Base-by-base conservation (phyloP, 2,797 vertebrate species). In the Eutrigla gurnardus region DNA sequence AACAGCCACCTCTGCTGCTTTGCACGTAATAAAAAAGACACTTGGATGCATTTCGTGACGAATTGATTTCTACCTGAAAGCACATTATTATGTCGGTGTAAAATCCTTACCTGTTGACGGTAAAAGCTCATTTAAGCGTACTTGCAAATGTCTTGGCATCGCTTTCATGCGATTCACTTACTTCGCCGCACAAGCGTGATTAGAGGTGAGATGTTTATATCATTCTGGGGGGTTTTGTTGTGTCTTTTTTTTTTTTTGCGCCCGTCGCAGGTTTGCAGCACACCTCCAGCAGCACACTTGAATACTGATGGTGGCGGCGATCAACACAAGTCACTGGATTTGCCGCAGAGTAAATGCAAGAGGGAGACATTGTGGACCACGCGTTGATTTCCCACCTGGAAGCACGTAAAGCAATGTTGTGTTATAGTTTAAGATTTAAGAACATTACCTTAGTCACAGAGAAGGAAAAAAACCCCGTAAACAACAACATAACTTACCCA, bases 151-250 rank as follows among this genome's bases (percentile, higher is more conserved):
- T 90, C 84, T 86, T 83, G 69, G 68, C 80, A 88, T 85, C 71
- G 74, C 76, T 88, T 87, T 86, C 78, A 78, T 73, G 83, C 74
- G 72, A 90, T 89, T 91, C 87, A 77, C 87, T 85, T 81, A 85
- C 75, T 72, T 73, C 72, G 70, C 63, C 3, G 65, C 74, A 64
- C 73, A 25, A 78, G 82, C 65, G 18, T 86, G 91, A 93, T 93
- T 90, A 91, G 84, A 89, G 83, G 78, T 86, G 86, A 92, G 91
- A 93, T 92, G 89, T 91, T 92, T 89, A 84, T 88, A 85, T 93
- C 84, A 84, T 90, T 86, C 82, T 78, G 70, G 25, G 25, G 25
- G 25, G 25, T 25, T 25, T 25, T 25, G 25, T 25, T 25, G 25
- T 25, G n/a, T n/a, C n/a, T n/a, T n/a, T n/a, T n/a, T 2, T 25